Conservation (phyloP, 2,797 vertebrate genomes). For the Meda fulgida region DNA sequence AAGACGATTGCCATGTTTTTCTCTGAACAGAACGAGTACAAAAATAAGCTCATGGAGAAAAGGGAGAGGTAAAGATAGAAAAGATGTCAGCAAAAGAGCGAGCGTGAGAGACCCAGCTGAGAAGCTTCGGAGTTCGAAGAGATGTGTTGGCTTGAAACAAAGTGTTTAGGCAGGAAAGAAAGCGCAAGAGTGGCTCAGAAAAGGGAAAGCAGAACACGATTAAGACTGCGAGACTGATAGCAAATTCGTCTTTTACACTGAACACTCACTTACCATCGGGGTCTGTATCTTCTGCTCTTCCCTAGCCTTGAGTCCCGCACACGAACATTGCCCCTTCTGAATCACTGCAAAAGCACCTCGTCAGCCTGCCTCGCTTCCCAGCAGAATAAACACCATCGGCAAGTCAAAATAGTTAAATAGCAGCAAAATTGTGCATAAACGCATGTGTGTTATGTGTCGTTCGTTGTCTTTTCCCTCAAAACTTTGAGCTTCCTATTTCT, state of each 20-base stretch:
- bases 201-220: constrained; percentile 13
- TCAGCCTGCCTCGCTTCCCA: not conserved
- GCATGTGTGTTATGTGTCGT: constrained; percentile 13
- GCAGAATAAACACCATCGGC: constrained; percentile 7
- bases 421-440: constrained; percentile 36
- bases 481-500: constrained; percentile 37
- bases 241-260: constrained; percentile 11
- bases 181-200: constrained; percentile 54
- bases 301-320: constrained; percentile 34
- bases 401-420: constrained; percentile 43
- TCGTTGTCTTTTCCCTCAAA: constrained; percentile 32
- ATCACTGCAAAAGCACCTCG: not conserved
- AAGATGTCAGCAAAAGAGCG: constrained; percentile 65
- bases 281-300: constrained; percentile 35
- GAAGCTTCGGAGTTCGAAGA: constrained; percentile 33
- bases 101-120: constrained; percentile 56
- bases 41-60: constrained; percentile 27
- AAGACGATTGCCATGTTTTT: not conserved
- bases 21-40: constrained; percentile 20
- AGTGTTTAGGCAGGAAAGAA: constrained; percentile 55
- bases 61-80: constrained; percentile 64
- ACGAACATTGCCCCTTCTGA: not conserved
- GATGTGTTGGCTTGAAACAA: constrained; percentile 48
- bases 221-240: not conserved
- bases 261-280: constrained; percentile 34